A percentile compares a stretch with the other conserved stretches of the same genome.
Evolutionary conservation across 2,113 vertebrate species (phyloP).

Genomic region (Heterocephalus glaber): DNA sequence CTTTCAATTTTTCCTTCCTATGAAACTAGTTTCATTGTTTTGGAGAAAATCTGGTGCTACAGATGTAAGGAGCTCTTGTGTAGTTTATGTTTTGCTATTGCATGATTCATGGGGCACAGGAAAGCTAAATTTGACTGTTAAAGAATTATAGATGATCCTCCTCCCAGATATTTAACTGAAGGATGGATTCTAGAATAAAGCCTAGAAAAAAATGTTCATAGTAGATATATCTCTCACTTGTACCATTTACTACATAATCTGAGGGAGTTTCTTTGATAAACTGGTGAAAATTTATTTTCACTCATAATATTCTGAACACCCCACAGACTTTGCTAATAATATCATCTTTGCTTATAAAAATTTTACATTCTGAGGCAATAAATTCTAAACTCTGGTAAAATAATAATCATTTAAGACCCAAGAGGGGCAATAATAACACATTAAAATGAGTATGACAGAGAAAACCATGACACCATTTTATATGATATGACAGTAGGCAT

Average conservation of each 20-base stretch:
- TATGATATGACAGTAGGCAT: not conserved
- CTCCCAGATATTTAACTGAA: not conserved
- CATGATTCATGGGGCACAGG: slow-evolving; percentile 22
- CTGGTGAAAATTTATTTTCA: not conserved
- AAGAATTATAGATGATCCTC: slow-evolving; percentile 10
- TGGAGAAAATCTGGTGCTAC: not conserved
- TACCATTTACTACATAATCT: not conserved
- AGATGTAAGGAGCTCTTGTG: not conserved
- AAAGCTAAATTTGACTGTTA: slow-evolving; percentile 43
- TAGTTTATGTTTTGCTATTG: slow-evolving; percentile 52
- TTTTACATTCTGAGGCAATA: not conserved
- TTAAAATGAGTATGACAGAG: not conserved
- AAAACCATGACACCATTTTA: not conserved
- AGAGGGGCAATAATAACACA: not conserved
- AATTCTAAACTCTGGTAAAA: not conserved
- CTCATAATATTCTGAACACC: not conserved
- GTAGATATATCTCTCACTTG: not conserved
- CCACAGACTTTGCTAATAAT: not conserved
- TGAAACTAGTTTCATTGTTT: not conserved
- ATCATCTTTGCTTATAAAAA: not conserved
- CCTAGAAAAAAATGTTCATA: not conserved
- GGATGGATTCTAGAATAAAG: slow-evolving; percentile 27
- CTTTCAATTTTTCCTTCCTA: not conserved
- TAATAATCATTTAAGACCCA: not conserved
- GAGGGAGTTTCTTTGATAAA: not conserved